A percentile compares a stretch with the other conserved stretches of the same genome.
Conservation (phyloP, 2,113 vertebrate species). For the Syngnathus typhle region DNA sequence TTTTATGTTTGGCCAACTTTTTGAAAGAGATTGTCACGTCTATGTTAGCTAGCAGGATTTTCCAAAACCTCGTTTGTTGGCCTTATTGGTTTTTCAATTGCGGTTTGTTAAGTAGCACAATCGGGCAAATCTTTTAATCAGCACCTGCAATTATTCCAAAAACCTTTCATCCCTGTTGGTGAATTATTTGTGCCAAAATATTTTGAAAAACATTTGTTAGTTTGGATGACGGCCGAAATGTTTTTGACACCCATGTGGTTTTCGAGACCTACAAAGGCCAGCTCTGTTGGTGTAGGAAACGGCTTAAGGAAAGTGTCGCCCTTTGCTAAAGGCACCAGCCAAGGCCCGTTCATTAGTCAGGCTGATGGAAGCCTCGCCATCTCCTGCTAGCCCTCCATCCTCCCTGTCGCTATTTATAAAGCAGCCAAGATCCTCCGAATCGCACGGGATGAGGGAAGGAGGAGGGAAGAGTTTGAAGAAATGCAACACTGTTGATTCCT, state of each 20-base stretch:
- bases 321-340: slow-evolving; percentile 63
- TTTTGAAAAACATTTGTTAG: too few species aligned
- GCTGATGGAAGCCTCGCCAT: slow-evolving; percentile 60
- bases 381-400: slow-evolving; percentile 64
- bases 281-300: slow-evolving; percentile 35
- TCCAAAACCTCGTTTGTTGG: background rate
- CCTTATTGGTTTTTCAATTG: background rate
- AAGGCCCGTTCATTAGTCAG: slow-evolving; percentile 64
- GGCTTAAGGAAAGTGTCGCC: slow-evolving; percentile 43
- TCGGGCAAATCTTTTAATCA: background rate
- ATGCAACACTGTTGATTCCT: slow-evolving; percentile 52
- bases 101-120: background rate
- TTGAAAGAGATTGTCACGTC: background rate
- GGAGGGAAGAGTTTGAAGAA: slow-evolving; percentile 46
- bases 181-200: too few species aligned
- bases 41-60: background rate
- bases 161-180: too few species aligned
- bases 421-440: slow-evolving; percentile 61
- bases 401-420: slow-evolving; percentile 69
- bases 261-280: slow-evolving; percentile 11
- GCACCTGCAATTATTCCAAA: background rate
- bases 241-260: slow-evolving; percentile 13
- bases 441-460: slow-evolving; percentile 53
- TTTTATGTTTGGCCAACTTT: background rate
- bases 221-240: too few species aligned